Percentiles rank a stretch among this genome's conserved stretches.
phyloP scores from a whole-genome alignment of 1,140 invertebrate species.

The Cardiocondyla obscurior region DNA sequence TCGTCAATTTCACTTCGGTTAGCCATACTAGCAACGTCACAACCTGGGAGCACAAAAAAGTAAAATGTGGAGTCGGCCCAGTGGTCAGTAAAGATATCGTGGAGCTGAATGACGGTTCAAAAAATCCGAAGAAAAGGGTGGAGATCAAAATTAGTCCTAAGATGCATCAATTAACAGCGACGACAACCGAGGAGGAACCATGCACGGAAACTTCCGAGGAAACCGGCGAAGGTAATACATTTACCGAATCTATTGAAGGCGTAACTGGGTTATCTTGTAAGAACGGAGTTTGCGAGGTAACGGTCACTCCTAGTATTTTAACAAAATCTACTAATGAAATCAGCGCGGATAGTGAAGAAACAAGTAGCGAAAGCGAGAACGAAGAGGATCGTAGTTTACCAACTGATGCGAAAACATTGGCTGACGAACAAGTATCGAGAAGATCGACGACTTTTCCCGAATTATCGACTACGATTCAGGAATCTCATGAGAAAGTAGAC shows the following conservation, averaged over 20 bases:
- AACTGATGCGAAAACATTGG: not conserved
- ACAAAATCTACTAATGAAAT: not conserved
- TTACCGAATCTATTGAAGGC: not conserved
- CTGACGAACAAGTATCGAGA: not conserved
- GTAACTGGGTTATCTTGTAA: not conserved
- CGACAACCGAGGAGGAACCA: slow-evolving; percentile 1
- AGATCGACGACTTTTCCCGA: not conserved
- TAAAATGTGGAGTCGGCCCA: slow-evolving; percentile 66
- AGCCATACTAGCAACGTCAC: slow-evolving; percentile 35
- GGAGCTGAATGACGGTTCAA: slow-evolving; percentile 45
- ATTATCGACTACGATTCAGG: not conserved
- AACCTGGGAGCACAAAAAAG: slow-evolving; percentile 55
- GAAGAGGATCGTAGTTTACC: not conserved
- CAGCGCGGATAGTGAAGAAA: not conserved
- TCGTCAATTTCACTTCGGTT: slow-evolving; percentile 58
- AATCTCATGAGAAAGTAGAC: not conserved
- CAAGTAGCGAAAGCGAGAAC: not conserved
- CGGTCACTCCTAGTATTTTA: not conserved
- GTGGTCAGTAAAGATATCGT: slow-evolving; percentile 65
- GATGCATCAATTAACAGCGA: slow-evolving; percentile 1
- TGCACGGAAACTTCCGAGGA: slow-evolving; percentile 13
- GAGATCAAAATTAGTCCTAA: slow-evolving; percentile 71
- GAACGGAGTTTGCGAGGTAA: not conserved
- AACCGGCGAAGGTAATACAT: not conserved
- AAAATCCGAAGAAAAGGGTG: slow-evolving; percentile 63